phyloP scores from a whole-genome alignment of 2,797 vertebrate genomes.

The Pterois miles region DNA sequence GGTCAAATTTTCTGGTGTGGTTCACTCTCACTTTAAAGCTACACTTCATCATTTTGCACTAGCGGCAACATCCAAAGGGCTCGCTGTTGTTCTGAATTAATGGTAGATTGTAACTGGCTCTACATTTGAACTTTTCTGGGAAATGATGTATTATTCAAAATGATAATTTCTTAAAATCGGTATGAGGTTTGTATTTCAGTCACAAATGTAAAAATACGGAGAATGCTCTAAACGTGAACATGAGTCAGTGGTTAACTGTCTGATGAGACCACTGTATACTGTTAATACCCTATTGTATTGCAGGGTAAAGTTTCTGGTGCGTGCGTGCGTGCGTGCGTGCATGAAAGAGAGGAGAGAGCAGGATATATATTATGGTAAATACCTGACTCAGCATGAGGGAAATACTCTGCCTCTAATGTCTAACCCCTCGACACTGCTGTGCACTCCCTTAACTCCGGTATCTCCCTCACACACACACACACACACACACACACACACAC shows the following conservation, averaged over 20 bases:
- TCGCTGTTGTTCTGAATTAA: neutral
- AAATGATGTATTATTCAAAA: neutral
- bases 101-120: neutral
- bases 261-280: conserved; percentile 16
- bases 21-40: neutral
- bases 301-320: conserved; percentile 24
- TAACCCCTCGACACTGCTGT: conserved; percentile 38
- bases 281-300: conserved; percentile 42
- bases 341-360: conserved; percentile 8
- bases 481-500: neutral
- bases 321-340: neutral
- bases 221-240: conserved; percentile 1
- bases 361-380: conserved; percentile 63
- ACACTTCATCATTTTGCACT: neutral
- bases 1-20: neutral
- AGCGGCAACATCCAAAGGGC: neutral
- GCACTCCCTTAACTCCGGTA: conserved; percentile 28
- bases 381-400: conserved; percentile 71
- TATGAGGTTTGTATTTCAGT: neutral
- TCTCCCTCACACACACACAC: neutral
- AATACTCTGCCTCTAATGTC: conserved; percentile 65
- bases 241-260: conserved; percentile 5
- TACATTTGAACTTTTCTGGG: neutral
- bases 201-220: neutral
- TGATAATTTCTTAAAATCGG: neutral